phyloP scores from a whole-genome alignment of 1,140 invertebrate species.

The Conus ventricosus region DNA sequence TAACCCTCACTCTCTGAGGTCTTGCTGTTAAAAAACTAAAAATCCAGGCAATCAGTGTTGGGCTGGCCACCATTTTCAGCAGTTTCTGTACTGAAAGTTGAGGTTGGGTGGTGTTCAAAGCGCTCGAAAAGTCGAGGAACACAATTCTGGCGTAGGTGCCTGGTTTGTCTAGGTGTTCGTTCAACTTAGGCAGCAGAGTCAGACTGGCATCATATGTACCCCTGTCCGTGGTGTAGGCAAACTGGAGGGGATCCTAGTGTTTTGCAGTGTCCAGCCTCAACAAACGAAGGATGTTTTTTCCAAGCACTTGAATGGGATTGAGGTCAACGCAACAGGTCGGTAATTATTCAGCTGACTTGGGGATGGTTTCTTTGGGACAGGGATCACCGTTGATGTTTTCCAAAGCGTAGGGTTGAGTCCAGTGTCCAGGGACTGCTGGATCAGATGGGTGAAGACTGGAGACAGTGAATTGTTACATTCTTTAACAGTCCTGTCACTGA shows the following conservation, averaged over 20 bases:
- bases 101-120: slow-evolving; percentile 17
- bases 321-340: neutral
- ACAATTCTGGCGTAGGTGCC: neutral
- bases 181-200: neutral
- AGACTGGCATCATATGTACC: neutral
- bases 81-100: neutral
- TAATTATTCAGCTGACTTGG: neutral
- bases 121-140: slow-evolving; percentile 13
- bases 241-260: slow-evolving; percentile 9
- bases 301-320: neutral
- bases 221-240: neutral
- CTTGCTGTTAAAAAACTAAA: neutral
- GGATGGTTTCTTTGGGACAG: neutral
- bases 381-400: neutral
- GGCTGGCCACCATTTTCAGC: neutral
- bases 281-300: neutral
- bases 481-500: neutral
- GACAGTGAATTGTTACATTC: neutral
- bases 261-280: neutral
- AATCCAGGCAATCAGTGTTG: neutral
- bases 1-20: neutral
- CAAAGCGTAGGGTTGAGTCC: neutral
- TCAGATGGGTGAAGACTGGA: neutral
- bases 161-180: neutral
- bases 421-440: neutral